These are phyloP conservation scores for Phyto melanocephala DNA, from an alignment of 2,888 invertebrate species.

Conservation along the genomic window DNA sequence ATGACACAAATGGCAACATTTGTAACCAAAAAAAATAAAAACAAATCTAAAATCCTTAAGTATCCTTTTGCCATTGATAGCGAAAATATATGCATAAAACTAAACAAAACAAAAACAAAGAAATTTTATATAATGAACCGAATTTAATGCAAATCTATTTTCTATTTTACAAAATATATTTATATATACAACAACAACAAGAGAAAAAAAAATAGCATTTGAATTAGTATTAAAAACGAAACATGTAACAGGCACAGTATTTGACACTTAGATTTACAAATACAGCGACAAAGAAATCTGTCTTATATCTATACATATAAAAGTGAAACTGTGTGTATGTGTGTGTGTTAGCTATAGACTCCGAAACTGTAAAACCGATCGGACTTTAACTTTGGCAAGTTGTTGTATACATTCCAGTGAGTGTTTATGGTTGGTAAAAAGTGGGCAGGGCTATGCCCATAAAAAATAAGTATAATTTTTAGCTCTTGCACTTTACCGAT, in stretches of 20 bases:
- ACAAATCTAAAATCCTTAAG: conserved; percentile 18
- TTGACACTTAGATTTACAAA: too few species aligned
- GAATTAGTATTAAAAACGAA: not conserved
- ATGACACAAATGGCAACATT: not conserved
- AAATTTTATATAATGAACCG: not conserved
- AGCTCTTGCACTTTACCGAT: too few species aligned
- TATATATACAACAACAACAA: not conserved
- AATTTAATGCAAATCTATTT: conserved; percentile 7
- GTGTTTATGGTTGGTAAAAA: too few species aligned
- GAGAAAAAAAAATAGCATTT: not conserved
- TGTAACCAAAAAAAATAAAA: not conserved
- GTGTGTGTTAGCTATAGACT: not conserved
- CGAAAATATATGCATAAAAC: not conserved
- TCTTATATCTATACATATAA: not conserved
- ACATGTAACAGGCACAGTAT: too few species aligned
- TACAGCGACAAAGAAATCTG: not conserved
- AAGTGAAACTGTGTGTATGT: not conserved
- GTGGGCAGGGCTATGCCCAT: too few species aligned
- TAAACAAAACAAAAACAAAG: not conserved
- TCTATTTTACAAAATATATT: not conserved
- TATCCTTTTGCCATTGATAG: conserved; percentile 8
- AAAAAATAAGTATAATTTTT: too few species aligned
- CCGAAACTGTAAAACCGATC: too few species aligned
- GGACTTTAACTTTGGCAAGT: too few species aligned
- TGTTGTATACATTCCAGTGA: too few species aligned